These are phyloP conservation scores for Leptothorax acervorum DNA, from an alignment of 2,888 invertebrate genomes.

Conservation along the genomic window DNA sequence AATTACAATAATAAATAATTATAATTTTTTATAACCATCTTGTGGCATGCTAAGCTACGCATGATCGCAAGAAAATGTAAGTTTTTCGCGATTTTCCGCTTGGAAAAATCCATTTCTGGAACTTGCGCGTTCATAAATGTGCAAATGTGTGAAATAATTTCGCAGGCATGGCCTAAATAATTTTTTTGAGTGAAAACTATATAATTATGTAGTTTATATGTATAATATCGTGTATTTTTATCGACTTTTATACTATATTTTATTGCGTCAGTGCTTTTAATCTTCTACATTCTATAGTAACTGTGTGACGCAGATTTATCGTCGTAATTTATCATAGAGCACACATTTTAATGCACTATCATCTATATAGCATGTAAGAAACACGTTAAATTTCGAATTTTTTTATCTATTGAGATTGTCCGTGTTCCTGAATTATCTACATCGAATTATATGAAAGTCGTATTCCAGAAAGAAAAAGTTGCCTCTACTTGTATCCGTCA, in stretches of 20 bases:
- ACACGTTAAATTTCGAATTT: constrained; percentile 13
- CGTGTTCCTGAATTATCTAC: constrained; percentile 17
- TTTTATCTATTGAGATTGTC: neutral
- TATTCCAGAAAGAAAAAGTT: constrained; percentile 28
- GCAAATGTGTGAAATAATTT: constrained; percentile 22
- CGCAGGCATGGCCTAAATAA: constrained; percentile 37
- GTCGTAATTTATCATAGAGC: neutral
- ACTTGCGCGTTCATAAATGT: neutral
- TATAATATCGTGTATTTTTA: constrained; percentile 42
- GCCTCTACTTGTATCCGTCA: constrained; percentile 19
- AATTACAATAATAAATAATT: neutral
- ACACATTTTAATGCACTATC: constrained; percentile 5
- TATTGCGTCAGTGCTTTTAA: constrained; percentile 13
- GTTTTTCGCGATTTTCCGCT: neutral
- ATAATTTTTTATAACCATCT: neutral
- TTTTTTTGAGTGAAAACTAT: constrained; percentile 21
- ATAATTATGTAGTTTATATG: constrained; percentile 5
- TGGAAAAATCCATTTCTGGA: neutral
- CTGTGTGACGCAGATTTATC: neutral
- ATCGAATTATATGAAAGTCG: constrained; percentile 36
- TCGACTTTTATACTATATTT: constrained; percentile 29
- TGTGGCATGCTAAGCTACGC: neutral
- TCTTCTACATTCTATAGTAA: constrained; percentile 7
- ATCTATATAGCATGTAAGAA: constrained; percentile 6
- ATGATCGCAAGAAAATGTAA: neutral